Conservation (phyloP, 2,888 invertebrate genomes). For the Lysandra coridon region DNA sequence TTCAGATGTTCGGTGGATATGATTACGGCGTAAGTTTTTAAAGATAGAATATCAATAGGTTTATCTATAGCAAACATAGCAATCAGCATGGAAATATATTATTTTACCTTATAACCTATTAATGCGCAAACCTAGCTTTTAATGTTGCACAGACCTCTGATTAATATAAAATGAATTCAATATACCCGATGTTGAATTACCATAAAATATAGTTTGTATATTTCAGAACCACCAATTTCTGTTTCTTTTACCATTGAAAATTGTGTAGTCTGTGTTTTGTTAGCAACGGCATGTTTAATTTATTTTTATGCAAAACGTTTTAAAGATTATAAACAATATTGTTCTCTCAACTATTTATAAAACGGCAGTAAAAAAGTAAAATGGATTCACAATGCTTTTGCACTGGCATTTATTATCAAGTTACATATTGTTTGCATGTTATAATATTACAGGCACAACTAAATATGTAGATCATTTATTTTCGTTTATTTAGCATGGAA, state of each 20-base stretch:
- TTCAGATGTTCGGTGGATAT: constrained; percentile 80
- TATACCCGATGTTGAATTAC: too few species aligned
- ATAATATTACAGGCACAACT: neutral
- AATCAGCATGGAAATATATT: neutral
- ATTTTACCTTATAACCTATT: neutral
- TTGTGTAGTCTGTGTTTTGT: neutral
- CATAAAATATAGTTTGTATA: neutral
- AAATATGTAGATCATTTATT: neutral
- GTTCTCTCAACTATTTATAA: neutral
- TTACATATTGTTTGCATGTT: neutral
- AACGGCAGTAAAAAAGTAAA: neutral
- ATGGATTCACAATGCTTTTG: neutral
- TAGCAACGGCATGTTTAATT: neutral
- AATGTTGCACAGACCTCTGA: neutral
- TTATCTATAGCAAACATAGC: neutral
- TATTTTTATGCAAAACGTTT: neutral
- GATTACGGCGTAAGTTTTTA: constrained; percentile 76
- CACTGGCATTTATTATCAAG: neutral
- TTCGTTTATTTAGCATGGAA: neutral
- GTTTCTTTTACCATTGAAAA: neutral
- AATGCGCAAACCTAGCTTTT: neutral
- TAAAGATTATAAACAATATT: too few species aligned
- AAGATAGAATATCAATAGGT: constrained; percentile 49
- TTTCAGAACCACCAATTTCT: neutral
- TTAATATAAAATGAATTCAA: neutral